Evolutionary conservation across 2,113 vertebrate species (phyloP).

Genomic region (Acanthochromis polyacanthus): DNA sequence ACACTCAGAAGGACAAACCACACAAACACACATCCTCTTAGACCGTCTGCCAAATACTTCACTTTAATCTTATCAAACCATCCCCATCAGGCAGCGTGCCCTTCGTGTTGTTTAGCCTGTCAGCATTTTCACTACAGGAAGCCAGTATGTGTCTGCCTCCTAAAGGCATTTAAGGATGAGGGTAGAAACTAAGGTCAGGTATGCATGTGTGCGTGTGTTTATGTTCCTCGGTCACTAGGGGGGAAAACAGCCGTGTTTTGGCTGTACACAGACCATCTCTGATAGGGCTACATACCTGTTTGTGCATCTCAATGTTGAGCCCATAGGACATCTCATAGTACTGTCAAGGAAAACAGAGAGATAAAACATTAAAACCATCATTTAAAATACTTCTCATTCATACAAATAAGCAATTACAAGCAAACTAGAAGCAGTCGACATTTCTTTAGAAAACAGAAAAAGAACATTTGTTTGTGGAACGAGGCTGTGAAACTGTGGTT

Average conservation of each 20-base stretch:
- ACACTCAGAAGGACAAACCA: slow-evolving; percentile 53
- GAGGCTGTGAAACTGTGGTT: background rate
- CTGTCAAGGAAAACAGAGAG: slow-evolving; percentile 74
- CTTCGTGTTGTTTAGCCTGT: slow-evolving; percentile 78
- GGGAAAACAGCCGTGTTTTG: slow-evolving; percentile 43
- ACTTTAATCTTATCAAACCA: slow-evolving; percentile 85
- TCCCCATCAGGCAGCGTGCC: slow-evolving; percentile 76
- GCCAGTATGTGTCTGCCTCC: slow-evolving; percentile 56
- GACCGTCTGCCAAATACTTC: slow-evolving; percentile 79
- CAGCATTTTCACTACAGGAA: slow-evolving; percentile 80
- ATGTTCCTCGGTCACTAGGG: slow-evolving; percentile 47
- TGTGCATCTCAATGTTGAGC: slow-evolving; percentile 97
- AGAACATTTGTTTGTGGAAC: background rate
- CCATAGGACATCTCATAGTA: slow-evolving; percentile 97
- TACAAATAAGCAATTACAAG: background rate
- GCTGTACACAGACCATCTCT: slow-evolving; percentile 58
- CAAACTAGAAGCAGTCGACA: background rate
- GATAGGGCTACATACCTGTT: slow-evolving; percentile 90
- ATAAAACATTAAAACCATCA: slow-evolving; percentile 2
- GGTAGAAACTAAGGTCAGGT: slow-evolving; percentile 73
- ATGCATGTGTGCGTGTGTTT: slow-evolving; percentile 51
- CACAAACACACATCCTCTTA: slow-evolving; percentile 65
- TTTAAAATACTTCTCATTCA: background rate
- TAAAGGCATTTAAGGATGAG: slow-evolving; percentile 67
- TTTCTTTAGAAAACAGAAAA: background rate